Evolutionary conservation across 1,140 invertebrate species (phyloP), one percentile per base, ranked within the genome.

Genomic region (Dolichoris vasculosae): DNA sequence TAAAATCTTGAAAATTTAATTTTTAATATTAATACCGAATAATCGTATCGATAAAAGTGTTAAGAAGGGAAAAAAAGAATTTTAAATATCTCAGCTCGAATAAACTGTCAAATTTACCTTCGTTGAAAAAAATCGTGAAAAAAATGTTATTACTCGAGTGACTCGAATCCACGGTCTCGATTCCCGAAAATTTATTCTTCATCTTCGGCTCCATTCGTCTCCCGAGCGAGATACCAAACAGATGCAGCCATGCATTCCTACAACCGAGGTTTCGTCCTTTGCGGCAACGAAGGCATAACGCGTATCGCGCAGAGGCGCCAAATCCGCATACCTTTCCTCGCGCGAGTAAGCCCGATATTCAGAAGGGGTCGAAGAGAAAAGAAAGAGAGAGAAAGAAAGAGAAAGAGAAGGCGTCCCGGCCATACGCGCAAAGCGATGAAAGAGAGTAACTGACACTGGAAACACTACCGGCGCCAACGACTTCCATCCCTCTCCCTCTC

Each of bases 391-490:
- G 69, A 73, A 13, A 26, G 23, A 73, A 43, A 26, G 64, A n/a
- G 64, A 67, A 40, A 2, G 71, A 51, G 69, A 15, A 20, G n/a
- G 84, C 17, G 75, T 55, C 75, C n/a, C 9, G 46, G 43, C 63
- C 46, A 77, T 83, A 71, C 63, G 83, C 46, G 43, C 63, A 55
- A 48, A 76, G 64, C 69, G 51, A 71, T n/a, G 82, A 82, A 43
- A 79, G 85, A 76, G 83, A 83, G 79, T 59, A 84, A 82, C 69
- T 79, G 76, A 51, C 71, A 51, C 73, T 64, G 69, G 63, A 64
- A 78, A 82, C 55, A 76, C 23, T 77, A 82, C 84, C 73, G 83
- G 46, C 82, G 82, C 73, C 77, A 80, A 38, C 83, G 55, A 76
- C 67, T 40, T 86, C 46, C 83, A 40, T 69, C 76, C 26, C 59